Conservation (phyloP, 2,797 vertebrate species). For the Tapirus indicus region DNA sequence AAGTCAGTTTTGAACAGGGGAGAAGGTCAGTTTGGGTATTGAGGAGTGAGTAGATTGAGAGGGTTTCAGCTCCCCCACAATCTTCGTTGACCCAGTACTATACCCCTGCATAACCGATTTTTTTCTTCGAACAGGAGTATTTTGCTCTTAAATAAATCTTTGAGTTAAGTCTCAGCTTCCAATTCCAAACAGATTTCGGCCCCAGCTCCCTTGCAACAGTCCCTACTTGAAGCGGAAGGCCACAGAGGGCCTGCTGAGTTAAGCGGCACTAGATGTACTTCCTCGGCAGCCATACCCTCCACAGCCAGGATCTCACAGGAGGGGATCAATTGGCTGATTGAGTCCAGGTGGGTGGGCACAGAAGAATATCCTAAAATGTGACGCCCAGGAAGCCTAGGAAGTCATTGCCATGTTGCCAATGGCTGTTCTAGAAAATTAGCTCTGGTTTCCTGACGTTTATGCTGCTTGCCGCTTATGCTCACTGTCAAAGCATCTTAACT, state of each 20-base stretch:
- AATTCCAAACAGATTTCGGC: not conserved
- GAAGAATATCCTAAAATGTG: not conserved
- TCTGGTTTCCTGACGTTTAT: not conserved
- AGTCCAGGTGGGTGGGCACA: not conserved
- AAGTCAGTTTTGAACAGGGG: not conserved
- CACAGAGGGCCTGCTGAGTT: too few relatives aligned
- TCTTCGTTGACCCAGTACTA: not conserved
- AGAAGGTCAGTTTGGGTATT: not conserved
- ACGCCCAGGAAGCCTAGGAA: not conserved
- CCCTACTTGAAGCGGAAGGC: not conserved
- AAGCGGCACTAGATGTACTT: not conserved
- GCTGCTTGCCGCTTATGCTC: not conserved
- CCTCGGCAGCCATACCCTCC: not conserved
- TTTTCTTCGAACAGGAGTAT: not conserved
- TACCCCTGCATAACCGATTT: not conserved
- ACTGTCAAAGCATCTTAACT: not conserved
- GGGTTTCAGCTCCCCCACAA: not conserved
- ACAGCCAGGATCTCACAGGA: not conserved
- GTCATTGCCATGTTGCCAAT: not conserved
- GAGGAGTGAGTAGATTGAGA: not conserved
- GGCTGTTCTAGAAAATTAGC: not conserved
- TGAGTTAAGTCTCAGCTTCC: not conserved
- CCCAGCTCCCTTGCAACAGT: not conserved
- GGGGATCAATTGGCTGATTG: not conserved
- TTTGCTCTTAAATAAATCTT: not conserved